Base-by-base conservation (phyloP, 2,888 invertebrate species). In the Agapetus fuscipes region DNA sequence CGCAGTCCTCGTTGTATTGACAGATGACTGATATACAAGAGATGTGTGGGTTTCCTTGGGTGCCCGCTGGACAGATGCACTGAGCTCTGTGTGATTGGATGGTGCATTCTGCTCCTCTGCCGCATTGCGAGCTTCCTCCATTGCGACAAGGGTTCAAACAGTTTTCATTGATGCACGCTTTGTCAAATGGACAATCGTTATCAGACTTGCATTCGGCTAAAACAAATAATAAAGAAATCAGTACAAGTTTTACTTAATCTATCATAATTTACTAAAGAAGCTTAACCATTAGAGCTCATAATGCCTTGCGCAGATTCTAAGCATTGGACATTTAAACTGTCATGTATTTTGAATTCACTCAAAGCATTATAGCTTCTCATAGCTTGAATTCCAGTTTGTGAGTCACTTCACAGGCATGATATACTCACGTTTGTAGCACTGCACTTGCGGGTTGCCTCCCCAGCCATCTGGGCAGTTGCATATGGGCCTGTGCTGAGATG, bases 1-100 rank as follows among this genome's bases (percentile, higher is more conserved):
- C 83, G 51, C 90, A 91, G 55, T 91, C 90, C 53, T 89, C 87
- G 55, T 90, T 88, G 59, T 86, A 88, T 53, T 87, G 87, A 51
- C 90, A 90, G 28, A 83, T 74, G 6, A 83, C 85, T 2, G 82
- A 76, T 41, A 90, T 81, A 55, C 93, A 93, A 13, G 86, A 80
- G 3, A 84, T 66, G 44, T 76, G 74, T 2, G 89, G 83, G 60
- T 87, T 82, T 28, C 90, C 90, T 61, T 86, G 88, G 3, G 83
- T 88, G 29, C 90, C 91, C 2, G 74, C 62, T 28, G 89, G 90
- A 58, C 91, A 93, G 41, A 76, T 72, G 53, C 93, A 93, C 43
- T 83, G 80, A 0, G 86, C 80, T 37, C 75, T 74, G 56, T 93
- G 91, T 27, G 79, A 78, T 46, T 79, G 73, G 0, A 80, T 80